These are phyloP conservation scores for Rhabdophis nuchalis DNA, from an alignment of 2,797 vertebrate genomes.

Conservation along the genomic window DNA sequence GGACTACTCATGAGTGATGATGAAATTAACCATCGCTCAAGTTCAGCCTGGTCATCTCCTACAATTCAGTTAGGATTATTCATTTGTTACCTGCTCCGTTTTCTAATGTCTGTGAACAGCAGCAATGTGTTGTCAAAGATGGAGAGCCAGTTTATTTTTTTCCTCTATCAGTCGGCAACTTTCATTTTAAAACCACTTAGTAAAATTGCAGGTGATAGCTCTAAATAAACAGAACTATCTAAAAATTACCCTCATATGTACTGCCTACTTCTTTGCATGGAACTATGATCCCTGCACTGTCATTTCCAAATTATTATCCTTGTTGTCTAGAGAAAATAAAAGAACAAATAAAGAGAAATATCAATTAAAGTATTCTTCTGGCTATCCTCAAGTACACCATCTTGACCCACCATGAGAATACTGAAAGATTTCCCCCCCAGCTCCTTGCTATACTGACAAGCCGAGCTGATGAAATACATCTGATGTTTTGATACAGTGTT, in stretches of 20 bases:
- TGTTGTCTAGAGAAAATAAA: slow-evolving; percentile 31
- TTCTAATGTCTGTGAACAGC: background rate
- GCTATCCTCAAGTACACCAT: slow-evolving; percentile 23
- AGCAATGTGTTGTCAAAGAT: background rate
- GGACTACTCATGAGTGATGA: background rate
- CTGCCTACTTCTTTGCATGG: slow-evolving; percentile 7
- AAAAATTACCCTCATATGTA: slow-evolving; percentile 19
- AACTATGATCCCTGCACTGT: slow-evolving; percentile 45
- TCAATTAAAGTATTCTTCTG: slow-evolving; percentile 7
- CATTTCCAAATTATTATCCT: slow-evolving; percentile 44
- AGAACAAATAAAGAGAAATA: slow-evolving; percentile 42
- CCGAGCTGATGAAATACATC: slow-evolving; percentile 49
- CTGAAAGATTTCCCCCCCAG: slow-evolving; percentile 28
- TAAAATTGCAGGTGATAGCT: background rate
- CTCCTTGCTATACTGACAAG: slow-evolving; percentile 37
- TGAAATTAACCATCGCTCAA: background rate
- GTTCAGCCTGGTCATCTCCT: background rate
- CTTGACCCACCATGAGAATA: slow-evolving; percentile 31
- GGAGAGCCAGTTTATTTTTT: background rate
- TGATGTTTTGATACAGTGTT: slow-evolving; percentile 51
- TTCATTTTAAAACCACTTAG: background rate
- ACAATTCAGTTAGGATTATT: background rate
- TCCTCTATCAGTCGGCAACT: background rate
- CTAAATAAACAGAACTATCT: background rate
- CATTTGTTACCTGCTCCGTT: background rate